Evolutionary conservation across 2,113 vertebrate genomes (phyloP).

Genomic region (Chunga burmeisteri): DNA sequence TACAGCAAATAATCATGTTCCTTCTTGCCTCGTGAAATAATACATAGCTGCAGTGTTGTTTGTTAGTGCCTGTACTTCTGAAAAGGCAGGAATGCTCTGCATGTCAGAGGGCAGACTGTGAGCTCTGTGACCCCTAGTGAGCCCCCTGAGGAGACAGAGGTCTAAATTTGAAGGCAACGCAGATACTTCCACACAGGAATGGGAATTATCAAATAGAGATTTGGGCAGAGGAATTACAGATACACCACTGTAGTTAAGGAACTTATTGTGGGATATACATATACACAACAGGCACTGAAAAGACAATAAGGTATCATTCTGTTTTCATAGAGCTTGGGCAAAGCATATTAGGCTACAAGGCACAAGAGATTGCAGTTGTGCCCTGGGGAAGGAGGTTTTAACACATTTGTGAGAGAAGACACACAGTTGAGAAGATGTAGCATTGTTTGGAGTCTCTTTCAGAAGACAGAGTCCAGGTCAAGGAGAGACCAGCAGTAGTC

Average conservation of each 20-base stretch:
- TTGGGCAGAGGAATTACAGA: background rate
- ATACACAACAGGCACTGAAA: background rate
- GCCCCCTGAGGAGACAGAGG: background rate
- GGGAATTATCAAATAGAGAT: background rate
- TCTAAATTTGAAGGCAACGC: background rate
- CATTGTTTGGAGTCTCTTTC: background rate
- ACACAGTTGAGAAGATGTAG: background rate
- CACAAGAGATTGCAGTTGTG: background rate
- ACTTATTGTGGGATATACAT: background rate
- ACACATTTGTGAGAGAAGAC: background rate
- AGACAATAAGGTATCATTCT: background rate
- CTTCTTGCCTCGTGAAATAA: constrained; percentile 24
- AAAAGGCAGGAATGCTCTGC: constrained; percentile 22
- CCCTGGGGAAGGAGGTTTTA: background rate
- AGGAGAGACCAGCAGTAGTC: background rate
- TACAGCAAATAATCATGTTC: constrained; percentile 38
- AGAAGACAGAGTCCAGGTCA: background rate
- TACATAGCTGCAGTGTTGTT: background rate
- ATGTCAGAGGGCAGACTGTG: background rate
- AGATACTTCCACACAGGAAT: background rate
- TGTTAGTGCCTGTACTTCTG: constrained; percentile 10
- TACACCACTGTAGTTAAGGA: background rate
- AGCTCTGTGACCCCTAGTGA: background rate
- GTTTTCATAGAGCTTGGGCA: background rate
- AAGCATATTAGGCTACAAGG: background rate